Conservation (phyloP, 2,113 vertebrate species). For the Elgaria multicarinata region DNA sequence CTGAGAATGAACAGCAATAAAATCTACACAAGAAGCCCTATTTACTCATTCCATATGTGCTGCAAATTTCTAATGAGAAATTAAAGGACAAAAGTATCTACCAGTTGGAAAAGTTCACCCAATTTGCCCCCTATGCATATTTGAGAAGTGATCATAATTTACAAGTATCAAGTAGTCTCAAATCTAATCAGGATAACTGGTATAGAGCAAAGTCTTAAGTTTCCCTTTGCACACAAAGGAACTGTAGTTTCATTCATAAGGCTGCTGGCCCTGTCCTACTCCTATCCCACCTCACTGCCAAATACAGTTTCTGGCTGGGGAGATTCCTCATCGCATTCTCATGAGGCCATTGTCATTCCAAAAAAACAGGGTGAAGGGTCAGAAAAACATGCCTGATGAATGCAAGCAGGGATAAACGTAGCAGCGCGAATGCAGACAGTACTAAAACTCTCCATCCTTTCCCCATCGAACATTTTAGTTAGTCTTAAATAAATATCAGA, state of each 20-base stretch:
- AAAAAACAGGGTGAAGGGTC: background rate
- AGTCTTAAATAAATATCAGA: background rate
- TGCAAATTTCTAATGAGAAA: background rate
- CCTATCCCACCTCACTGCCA: background rate
- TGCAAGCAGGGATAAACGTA: background rate
- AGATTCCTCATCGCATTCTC: background rate
- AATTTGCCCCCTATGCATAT: background rate
- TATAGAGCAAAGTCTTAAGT: background rate
- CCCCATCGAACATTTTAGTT: background rate
- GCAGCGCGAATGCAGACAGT: background rate
- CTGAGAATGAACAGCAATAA: background rate
- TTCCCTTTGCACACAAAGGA: background rate
- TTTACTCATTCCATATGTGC: background rate
- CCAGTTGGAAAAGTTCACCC: background rate
- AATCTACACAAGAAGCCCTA: background rate
- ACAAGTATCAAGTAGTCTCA: background rate
- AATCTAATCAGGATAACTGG: background rate
- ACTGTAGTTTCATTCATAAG: background rate
- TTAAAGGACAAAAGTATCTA: background rate
- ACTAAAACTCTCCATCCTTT: background rate
- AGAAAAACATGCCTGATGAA: background rate
- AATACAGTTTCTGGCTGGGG: background rate
- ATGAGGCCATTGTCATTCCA: background rate
- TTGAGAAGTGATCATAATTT: background rate
- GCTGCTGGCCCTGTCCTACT: background rate